phyloP scores from a whole-genome alignment of 2,113 vertebrate species.

The Ammodytes marinus region DNA sequence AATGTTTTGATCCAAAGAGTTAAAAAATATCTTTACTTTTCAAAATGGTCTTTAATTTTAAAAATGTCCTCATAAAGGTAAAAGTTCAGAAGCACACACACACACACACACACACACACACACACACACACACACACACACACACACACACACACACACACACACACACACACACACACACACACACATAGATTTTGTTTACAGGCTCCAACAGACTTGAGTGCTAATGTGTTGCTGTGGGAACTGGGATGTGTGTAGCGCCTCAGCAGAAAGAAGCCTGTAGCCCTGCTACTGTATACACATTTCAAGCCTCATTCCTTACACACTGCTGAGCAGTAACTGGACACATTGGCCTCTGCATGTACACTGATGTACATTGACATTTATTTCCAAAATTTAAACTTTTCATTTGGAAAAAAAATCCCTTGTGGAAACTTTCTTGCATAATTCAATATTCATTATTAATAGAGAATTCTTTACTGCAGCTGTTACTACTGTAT shows the following conservation, averaged over 20 bases:
- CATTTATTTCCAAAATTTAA: conserved; percentile 8
- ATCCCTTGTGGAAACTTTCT: neutral
- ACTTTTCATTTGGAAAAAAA: conserved; percentile 3
- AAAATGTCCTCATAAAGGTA: conserved; percentile 1
- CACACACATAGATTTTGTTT: conserved; percentile 35
- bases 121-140: conserved; percentile 23
- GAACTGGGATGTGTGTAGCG: conserved; percentile 54
- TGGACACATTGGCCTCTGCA: conserved; percentile 1
- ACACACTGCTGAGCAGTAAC: conserved; percentile 19
- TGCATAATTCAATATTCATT: conserved; percentile 5
- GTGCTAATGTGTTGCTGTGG: conserved; percentile 69
- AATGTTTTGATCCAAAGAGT: neutral
- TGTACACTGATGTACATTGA: neutral
- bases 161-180: conserved; percentile 11
- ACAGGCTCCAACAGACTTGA: conserved; percentile 31
- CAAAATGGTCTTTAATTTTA: neutral
- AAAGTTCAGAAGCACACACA: neutral
- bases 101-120: conserved; percentile 6
- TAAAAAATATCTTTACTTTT: neutral
- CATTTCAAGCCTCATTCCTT: conserved; percentile 47
- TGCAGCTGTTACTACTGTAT: neutral
- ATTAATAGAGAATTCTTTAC: neutral
- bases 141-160: conserved; percentile 10
- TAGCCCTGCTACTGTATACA: conserved; percentile 44
- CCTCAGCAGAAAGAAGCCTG: conserved; percentile 55